Evolutionary conservation across 2,888 invertebrate species (phyloP).

Genomic region (Odontocolon sp.): DNA sequence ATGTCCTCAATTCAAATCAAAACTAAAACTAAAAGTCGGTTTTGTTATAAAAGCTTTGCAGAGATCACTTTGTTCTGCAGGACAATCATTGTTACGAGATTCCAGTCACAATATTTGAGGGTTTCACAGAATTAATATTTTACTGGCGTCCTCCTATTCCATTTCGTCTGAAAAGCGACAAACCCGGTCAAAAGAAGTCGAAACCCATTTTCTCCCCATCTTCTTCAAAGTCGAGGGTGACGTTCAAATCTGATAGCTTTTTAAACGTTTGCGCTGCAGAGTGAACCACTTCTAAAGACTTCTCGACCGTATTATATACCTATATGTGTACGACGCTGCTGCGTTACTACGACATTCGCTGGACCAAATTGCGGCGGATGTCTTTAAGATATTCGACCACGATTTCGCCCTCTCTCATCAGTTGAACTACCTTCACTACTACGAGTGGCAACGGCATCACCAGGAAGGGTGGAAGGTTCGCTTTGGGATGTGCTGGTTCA

Average conservation of each 20-base stretch:
- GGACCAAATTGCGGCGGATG: constrained; percentile 9
- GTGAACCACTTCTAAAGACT: constrained; percentile 38
- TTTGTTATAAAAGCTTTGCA: neutral
- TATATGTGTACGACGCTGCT: neutral
- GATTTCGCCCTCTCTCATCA: constrained; percentile 20
- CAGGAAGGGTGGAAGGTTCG: constrained; percentile 39
- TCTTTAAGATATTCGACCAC: constrained; percentile 26
- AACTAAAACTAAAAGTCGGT: neutral
- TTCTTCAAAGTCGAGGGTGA: neutral
- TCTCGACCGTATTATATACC: neutral
- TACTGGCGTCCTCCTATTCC: neutral
- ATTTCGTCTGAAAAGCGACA: neutral
- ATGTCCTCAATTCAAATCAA: no score
- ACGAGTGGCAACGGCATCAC: neutral
- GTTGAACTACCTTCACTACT: neutral
- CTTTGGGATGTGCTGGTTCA: constrained; percentile 5
- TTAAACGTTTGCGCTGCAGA: neutral
- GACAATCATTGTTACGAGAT: neutral
- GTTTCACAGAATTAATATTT: constrained; percentile 44
- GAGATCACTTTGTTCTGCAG: neutral
- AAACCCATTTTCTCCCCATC: constrained; percentile 13
- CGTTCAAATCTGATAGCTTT: constrained; percentile 28
- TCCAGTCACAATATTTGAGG: neutral
- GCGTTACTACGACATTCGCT: no score
- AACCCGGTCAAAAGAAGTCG: constrained; percentile 30